phyloP scores from a whole-genome alignment of 2,113 vertebrate genomes.

The Rhinichthys klamathensis region DNA sequence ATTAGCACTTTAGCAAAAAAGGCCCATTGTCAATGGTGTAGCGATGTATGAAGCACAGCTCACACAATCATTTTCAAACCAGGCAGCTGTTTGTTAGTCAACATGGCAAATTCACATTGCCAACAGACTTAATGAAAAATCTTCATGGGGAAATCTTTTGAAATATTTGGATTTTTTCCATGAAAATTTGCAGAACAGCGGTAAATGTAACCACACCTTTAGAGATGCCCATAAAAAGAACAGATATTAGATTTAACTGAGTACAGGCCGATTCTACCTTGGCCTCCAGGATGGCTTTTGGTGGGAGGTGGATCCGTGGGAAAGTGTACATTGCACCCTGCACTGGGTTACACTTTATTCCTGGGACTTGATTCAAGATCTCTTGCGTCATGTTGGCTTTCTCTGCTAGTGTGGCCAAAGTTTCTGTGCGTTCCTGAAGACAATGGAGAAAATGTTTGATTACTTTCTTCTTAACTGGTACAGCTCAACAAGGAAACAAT shows the following conservation, averaged over 20 bases:
- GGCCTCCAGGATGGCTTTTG: conserved; percentile 68
- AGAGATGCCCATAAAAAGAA: not conserved
- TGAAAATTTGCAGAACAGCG: no score
- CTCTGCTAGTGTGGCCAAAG: conserved; percentile 70
- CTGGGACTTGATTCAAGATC: conserved; percentile 70
- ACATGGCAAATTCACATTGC: no score
- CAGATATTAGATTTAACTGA: not conserved
- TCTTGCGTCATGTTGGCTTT: conserved; percentile 77
- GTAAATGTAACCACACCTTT: not conserved
- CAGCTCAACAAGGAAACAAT: not conserved
- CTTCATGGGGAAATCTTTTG: no score
- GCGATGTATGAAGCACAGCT: no score
- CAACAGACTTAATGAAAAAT: no score
- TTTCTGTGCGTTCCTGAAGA: conserved; percentile 72
- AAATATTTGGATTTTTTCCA: no score
- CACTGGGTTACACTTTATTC: conserved; percentile 81
- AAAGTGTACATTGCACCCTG: conserved; percentile 86
- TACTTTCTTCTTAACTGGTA: not conserved
- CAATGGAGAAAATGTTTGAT: not conserved
- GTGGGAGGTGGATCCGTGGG: conserved; percentile 74
- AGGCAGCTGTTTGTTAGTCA: not conserved
- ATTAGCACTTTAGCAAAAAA: not conserved
- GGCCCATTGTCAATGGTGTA: no score
- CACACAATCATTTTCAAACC: not conserved
- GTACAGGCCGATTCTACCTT: conserved; percentile 66